Percentiles rank a stretch among this genome's conserved stretches.
These are phyloP conservation scores for Harpagifer antarcticus DNA, from an alignment of 2,797 vertebrate genomes.

Conservation along the genomic window DNA sequence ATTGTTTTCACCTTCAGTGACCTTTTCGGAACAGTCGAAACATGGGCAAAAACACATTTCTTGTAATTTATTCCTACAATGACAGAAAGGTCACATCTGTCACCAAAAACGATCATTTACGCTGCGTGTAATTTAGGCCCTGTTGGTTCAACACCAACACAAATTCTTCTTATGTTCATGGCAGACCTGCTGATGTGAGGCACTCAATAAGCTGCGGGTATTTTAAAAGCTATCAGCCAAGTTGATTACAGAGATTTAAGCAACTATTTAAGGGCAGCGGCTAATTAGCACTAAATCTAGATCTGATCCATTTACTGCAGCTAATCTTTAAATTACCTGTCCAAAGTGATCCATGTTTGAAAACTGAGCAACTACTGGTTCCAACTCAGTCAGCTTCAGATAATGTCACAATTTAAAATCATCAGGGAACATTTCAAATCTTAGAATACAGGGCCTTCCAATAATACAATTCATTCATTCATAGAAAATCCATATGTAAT, in stretches of 20 bases:
- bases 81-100: slow-evolving; percentile 70
- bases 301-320: slow-evolving; percentile 66
- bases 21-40: slow-evolving; percentile 63
- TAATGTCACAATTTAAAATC: slow-evolving; percentile 59
- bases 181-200: slow-evolving; percentile 41
- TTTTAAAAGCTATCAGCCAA: slow-evolving; percentile 60
- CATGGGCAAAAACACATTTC: slow-evolving; percentile 51
- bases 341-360: slow-evolving; percentile 60
- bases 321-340: slow-evolving; percentile 73
- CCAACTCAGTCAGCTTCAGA: slow-evolving; percentile 45
- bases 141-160: slow-evolving; percentile 29
- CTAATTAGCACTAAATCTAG: slow-evolving; percentile 74
- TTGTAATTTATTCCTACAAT: slow-evolving; percentile 58
- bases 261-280: slow-evolving; percentile 62
- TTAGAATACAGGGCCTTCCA: slow-evolving; percentile 31
- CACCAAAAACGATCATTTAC: slow-evolving; percentile 57
- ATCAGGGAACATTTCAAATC: slow-evolving; percentile 39
- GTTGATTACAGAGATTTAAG: slow-evolving; percentile 63
- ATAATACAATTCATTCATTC: slow-evolving; percentile 68
- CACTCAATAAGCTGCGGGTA: slow-evolving; percentile 35
- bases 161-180: slow-evolving; percentile 35
- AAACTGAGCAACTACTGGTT: slow-evolving; percentile 35
- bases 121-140: slow-evolving; percentile 58
- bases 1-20: slow-evolving; percentile 65
- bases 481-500: slow-evolving; percentile 81